Evolutionary conservation across 2,888 invertebrate genomes (phyloP), one percentile per base, ranked within the genome.

Genomic region (Ochropleura plecta): DNA sequence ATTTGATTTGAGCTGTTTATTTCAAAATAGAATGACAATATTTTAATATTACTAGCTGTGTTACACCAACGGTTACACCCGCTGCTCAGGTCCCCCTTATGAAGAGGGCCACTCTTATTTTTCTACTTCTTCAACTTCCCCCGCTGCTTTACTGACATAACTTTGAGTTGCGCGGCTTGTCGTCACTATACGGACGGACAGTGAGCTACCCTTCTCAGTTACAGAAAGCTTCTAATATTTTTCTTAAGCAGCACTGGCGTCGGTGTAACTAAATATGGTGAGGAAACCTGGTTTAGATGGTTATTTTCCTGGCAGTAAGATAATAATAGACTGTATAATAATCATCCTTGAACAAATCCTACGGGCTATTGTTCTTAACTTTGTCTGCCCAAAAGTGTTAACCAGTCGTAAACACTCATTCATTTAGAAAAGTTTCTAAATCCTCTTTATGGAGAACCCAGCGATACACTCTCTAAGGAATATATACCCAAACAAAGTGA

Each of bases 401-500:
- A 42, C 18, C 20, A 8, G 18, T 46, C 20, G 2, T 78, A 78
- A 59, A 16, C 14, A 12, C 8, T 40, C 6, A 48, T 18, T 49
- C 14, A 57, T 14, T 60, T 30, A 48, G 51, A 12, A 73, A 55
- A 44, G 42, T 72, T 62, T 18, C 7, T 42, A 9, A 70, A 40
- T 40, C 7, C 40, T 20, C 14, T 44, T 10, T 16, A 6, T 3
- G 12, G 12, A 18, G 42, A 30, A 12, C 42, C 42, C n/a, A 20
- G 40, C 40, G n/a, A 10, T 57, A n/a, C 30, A 30, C 30, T 30
- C 44, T 53, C 53, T 16, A 16, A 30, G 73, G 73, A n/a, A 62
- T 62, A 62, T 14, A 62, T 7, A 44, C 46, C 4, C 48, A 42
- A 40, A 16, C 20, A n/a, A 57, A 49, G 42, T 49, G 30, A 2